Conservation (phyloP, 1,140 invertebrate species). For the Subanguina moxae region DNA sequence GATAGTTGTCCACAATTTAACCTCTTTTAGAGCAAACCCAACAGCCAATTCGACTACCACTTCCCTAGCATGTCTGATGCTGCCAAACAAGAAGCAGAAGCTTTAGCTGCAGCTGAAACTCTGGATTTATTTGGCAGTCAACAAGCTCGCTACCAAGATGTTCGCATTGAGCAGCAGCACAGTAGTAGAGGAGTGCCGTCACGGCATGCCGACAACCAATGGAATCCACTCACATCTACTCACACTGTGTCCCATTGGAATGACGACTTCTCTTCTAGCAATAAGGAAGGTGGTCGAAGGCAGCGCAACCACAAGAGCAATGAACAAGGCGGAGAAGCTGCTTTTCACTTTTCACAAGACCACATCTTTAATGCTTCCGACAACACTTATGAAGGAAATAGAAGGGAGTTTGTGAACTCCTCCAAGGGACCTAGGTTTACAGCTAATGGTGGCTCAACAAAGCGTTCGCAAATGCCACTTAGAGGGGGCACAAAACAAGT, state of each 20-base stretch:
- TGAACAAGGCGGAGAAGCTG: too few relatives aligned
- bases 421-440: conserved; percentile 1
- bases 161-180: neutral
- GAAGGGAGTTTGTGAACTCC: conserved; percentile 33
- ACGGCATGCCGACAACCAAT: conserved; percentile 5
- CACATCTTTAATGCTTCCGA: neutral
- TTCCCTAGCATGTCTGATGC: conserved; percentile 27
- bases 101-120: conserved; percentile 8
- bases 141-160: neutral
- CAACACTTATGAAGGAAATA: conserved; percentile 30
- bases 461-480: too few relatives aligned
- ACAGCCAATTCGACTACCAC: conserved; percentile 29
- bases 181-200: neutral
- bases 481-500: too few relatives aligned
- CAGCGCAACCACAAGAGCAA: too few relatives aligned
- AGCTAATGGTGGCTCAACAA: neutral
- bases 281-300: too few relatives aligned
- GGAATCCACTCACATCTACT: conserved; percentile 17
- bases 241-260: conserved; percentile 28
- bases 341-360: too few relatives aligned
- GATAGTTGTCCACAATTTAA: too few relatives aligned
- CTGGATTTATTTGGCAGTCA: neutral
- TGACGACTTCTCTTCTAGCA: neutral
- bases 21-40: conserved; percentile 6
- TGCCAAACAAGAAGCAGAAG: neutral